Evolutionary conservation across 2,113 vertebrate species (phyloP), one percentile per base, ranked within the genome.

Genomic region (Melanostigma gelatinosum): DNA sequence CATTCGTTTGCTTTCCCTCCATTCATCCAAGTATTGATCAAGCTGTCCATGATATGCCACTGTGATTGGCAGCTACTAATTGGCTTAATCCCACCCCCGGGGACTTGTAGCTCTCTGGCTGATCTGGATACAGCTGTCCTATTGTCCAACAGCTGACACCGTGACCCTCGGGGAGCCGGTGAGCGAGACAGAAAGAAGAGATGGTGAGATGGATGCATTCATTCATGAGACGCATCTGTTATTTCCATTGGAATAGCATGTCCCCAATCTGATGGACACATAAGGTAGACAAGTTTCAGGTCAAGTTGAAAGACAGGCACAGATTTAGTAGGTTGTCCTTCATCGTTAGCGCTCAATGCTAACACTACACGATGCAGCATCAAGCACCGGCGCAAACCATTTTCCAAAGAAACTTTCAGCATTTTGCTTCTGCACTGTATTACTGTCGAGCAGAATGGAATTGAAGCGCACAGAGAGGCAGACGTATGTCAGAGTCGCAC

Each of bases 81-180:
- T 94, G 90, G 90, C 88, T 84, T 94, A 92, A 93, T 88, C 87
- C 87, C 82, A 76, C 82, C 89, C 83, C 74, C 4, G 65, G 84
- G 85, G 84, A 63, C 80, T 68, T 72, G 83, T 88, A 60, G 83
- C 50, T 84, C 72, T 74, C 24, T 22, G 84, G 82, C 78, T 87
- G 87, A 89, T 91, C 91, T 93, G 89, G 90, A 91, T 81, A 93
- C 93, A 94, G 92, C 93, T 93, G 93, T 92, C 89, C 86, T 61
- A 87, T 93, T 93, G 91, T 93, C 85, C 88, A 80, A 24, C 86
- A 85, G 82, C 74, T 89, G 89, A 93, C 91, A 92, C 87, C 48
- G 0, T 62, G 85, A 91, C 91, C 91, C 88, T 18, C 0, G 77
- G 81, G 18, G 80, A 89, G 62, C 40, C 63, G 54, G 68, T 15